A percentile compares a stretch with the other conserved stretches of the same genome.
Conservation (phyloP, 2,113 vertebrate species). For the Jacana jacana region DNA sequence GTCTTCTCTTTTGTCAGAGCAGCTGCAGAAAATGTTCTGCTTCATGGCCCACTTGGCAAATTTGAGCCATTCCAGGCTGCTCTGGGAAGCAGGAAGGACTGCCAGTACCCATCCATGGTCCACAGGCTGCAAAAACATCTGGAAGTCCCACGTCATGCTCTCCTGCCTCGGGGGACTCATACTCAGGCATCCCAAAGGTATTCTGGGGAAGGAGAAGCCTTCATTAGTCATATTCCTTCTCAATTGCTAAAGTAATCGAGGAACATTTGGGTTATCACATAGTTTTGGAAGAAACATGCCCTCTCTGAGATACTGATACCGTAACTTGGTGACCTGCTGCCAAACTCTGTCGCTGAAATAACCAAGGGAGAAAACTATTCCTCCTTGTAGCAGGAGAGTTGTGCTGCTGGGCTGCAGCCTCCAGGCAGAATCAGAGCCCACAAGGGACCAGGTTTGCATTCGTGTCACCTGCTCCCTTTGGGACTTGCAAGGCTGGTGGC, state of each 20-base stretch:
- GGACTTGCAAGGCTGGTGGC: background rate
- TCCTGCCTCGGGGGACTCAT: background rate
- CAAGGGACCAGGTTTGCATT: background rate
- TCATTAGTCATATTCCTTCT: background rate
- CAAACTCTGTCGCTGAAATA: background rate
- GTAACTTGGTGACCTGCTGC: background rate
- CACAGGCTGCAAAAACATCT: background rate
- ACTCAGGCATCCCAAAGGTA: background rate
- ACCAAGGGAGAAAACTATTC: background rate
- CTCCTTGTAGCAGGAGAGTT: background rate
- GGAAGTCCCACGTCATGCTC: background rate
- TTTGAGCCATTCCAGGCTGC: background rate
- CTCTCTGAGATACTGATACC: background rate
- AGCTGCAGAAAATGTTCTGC: background rate
- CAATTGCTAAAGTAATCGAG: background rate
- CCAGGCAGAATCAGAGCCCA: background rate
- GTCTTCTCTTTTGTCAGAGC: background rate
- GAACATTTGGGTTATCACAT: background rate
- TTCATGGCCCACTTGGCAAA: background rate
- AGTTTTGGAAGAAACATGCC: background rate
- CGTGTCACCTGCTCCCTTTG: rapidly evolving
- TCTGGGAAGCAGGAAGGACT: background rate
- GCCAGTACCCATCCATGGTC: background rate
- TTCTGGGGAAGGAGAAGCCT: background rate
- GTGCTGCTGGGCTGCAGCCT: background rate